These are phyloP conservation scores for Meriones unguiculatus DNA, from an alignment of 2,113 vertebrate species.

Conservation along the genomic window DNA sequence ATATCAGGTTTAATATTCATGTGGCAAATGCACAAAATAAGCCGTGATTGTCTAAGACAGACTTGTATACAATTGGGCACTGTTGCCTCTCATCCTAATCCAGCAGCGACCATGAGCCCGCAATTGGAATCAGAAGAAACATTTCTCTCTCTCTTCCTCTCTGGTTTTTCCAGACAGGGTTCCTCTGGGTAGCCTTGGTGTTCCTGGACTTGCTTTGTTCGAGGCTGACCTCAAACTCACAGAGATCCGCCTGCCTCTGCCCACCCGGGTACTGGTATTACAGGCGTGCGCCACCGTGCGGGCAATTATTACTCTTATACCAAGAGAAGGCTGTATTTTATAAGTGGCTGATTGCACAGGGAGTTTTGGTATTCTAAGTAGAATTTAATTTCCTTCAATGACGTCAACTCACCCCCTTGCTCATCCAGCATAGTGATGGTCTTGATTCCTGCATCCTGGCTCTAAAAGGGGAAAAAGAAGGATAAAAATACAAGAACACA, in stretches of 20 bases:
- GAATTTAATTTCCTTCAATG: background rate
- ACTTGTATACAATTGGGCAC: background rate
- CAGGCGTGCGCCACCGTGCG: too few relatives aligned
- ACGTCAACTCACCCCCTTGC: slow-evolving; percentile 73
- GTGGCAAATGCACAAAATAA: background rate
- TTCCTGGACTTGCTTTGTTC: too few relatives aligned
- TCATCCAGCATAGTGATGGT: slow-evolving; percentile 85
- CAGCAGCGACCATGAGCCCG: slow-evolving; percentile 18
- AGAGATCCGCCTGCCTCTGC: too few relatives aligned
- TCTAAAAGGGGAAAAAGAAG: slow-evolving; percentile 76
- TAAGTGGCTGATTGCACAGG: background rate
- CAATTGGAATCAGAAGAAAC: background rate
- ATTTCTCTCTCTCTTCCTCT: too few relatives aligned
- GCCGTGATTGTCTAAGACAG: background rate
- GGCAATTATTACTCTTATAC: background rate
- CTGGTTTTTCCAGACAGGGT: too few relatives aligned
- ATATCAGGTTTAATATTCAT: background rate
- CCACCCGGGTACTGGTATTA: too few relatives aligned
- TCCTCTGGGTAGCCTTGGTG: too few relatives aligned
- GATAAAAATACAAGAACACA: slow-evolving; percentile 37
- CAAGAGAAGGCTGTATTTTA: background rate
- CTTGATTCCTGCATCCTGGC: slow-evolving; percentile 36
- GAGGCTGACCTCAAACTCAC: too few relatives aligned
- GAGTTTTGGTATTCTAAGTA: background rate
- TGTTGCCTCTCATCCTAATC: background rate